Evolutionary conservation across 1,140 invertebrate species (phyloP), one percentile per base, ranked within the genome.

Genomic region (Phthorimaea operculella): DNA sequence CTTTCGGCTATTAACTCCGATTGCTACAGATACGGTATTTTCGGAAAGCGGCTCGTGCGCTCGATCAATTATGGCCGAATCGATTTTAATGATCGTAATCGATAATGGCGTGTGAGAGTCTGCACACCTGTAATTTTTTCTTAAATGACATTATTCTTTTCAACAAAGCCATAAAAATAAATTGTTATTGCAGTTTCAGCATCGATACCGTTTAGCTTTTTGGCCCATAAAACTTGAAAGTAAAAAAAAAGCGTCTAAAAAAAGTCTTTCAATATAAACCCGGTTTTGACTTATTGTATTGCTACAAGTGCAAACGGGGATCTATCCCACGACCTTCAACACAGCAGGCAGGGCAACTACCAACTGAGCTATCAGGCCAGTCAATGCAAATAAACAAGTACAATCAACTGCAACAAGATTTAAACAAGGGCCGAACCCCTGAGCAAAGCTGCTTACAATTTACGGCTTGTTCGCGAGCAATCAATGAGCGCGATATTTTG

Each of bases 21-120:
- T 15, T 21, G 48, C 18, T 60, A 60, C 36, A 33, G 8, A 47
- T 59, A 60, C 58, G 58, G 58, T 54, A 57, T 59, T 54, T 53
- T 51, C 54, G n/a, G 58, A 15, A 17, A 47, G 15, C 44, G 44
- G 44, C 68, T 72, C 76, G 73, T 79, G 76, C 73, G 73, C 58
- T 58, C 70, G 67, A 74, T 79, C 76, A 76, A 79, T 77, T 77
- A 77, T 61, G 68, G 70, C 60, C 62, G 59, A 69, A 76, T 76
- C 76, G 72, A 75, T 72, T 74, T 64, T 63, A 63, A 51, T 58
- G 72, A 76, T 77, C 63, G 64, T 70, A 73, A 79, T 79, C 73
- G 73, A 70, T 76, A 77, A 79, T 77, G 68, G 63, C 60, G 68
- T 66, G 66, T 66, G 64, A 16, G 44, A 47, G 44, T 15, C 44